These are phyloP conservation scores for Istiophorus platypterus DNA, from an alignment of 2,113 vertebrate species.

Conservation along the genomic window DNA sequence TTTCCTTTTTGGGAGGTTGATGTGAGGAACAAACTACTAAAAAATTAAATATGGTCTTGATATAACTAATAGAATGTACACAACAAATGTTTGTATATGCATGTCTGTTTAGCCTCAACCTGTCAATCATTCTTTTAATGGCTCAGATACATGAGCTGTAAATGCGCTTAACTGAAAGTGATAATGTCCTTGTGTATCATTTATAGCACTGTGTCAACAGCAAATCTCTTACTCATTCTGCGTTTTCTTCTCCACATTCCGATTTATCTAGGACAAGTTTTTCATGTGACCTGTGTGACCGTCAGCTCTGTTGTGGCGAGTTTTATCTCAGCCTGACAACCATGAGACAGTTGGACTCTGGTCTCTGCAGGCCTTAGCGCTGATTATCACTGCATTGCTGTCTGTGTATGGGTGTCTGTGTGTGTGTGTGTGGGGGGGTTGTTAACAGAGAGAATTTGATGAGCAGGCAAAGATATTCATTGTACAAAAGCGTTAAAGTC, in stretches of 20 bases:
- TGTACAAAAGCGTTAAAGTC: conserved; percentile 70
- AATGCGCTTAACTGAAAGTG: conserved; percentile 67
- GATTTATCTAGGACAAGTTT: conserved; percentile 52
- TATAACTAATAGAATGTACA: background rate
- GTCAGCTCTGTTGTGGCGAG: conserved; percentile 45
- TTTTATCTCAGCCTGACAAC: conserved; percentile 55
- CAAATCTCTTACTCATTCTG: conserved; percentile 49
- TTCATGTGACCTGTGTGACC: conserved; percentile 56
- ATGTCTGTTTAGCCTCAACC: background rate
- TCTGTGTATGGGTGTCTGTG: conserved; percentile 9
- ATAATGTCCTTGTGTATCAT: conserved; percentile 70
- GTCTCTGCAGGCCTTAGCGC: conserved; percentile 38
- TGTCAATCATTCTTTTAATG: conserved; percentile 57
- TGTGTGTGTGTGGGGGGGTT: too few species aligned
- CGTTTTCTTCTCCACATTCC: conserved; percentile 49
- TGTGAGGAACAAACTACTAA: background rate
- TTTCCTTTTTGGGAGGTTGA: background rate
- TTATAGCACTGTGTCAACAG: conserved; percentile 57
- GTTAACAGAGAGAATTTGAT: conserved; percentile 75
- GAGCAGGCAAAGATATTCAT: conserved; percentile 78
- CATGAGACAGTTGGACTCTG: conserved; percentile 40
- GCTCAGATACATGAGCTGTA: conserved; percentile 68
- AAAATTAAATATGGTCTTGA: background rate
- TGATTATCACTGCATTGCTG: conserved; percentile 52
- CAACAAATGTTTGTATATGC: background rate